Conservation (phyloP, 2,113 vertebrate species). For the Hyaena hyaena region DNA sequence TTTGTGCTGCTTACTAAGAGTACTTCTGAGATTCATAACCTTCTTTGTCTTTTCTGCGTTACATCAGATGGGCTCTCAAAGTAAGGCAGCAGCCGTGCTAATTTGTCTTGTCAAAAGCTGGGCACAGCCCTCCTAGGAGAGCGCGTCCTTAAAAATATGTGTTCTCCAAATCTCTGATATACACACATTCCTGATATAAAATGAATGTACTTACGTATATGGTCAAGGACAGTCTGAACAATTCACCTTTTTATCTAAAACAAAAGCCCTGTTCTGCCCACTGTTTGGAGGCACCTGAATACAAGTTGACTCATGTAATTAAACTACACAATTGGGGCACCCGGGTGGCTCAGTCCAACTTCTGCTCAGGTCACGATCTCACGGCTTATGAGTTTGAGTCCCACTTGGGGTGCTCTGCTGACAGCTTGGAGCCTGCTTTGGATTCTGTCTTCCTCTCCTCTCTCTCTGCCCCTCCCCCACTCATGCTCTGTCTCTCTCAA, state of each 20-base stretch:
- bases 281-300: background rate
- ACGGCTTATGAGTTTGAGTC: no score
- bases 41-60: background rate
- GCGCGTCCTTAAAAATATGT: background rate
- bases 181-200: background rate
- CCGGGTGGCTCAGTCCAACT: no score
- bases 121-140: background rate
- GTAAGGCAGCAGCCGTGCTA: background rate
- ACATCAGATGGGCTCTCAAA: background rate
- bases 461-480: no score
- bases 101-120: background rate
- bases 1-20: background rate
- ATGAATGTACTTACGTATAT: background rate
- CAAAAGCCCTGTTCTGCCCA: background rate
- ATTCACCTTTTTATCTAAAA: conserved; percentile 28
- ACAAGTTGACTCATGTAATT: background rate
- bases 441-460: no score
- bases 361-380: no score
- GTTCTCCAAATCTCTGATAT: background rate
- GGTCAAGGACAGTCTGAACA: background rate
- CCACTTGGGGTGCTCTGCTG: no score
- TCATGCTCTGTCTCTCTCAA: no score
- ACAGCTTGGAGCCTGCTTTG: no score
- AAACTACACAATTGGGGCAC: background rate
- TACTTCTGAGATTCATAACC: background rate